phyloP scores from a whole-genome alignment of 1,140 invertebrate genomes.

The Laodelphax striatellus region DNA sequence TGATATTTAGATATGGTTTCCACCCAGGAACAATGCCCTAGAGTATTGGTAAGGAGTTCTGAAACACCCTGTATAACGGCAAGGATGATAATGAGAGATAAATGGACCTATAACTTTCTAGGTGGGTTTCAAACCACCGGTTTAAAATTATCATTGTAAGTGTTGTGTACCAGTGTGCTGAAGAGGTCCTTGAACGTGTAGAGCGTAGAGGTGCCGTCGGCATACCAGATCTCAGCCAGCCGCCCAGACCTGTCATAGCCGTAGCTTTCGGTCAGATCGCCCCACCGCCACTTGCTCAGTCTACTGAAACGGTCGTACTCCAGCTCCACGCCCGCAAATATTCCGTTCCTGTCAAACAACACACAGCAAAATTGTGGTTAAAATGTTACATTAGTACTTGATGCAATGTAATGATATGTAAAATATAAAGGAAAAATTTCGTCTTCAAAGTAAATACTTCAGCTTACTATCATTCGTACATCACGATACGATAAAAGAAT shows the following conservation, averaged over 20 bases:
- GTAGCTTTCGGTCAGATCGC: slow-evolving; percentile 76
- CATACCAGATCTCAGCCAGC: slow-evolving; percentile 75
- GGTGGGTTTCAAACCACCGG: too few species aligned
- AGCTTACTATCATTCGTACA: too few species aligned
- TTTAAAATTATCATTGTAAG: slow-evolving; percentile 15
- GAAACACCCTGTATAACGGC: too few species aligned
- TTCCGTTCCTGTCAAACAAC: slow-evolving; percentile 41
- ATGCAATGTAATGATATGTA: not conserved
- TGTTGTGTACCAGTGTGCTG: slow-evolving; percentile 62
- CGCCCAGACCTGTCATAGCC: slow-evolving; percentile 77
- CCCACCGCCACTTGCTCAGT: slow-evolving; percentile 84
- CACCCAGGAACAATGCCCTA: too few species aligned
- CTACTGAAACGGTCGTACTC: slow-evolving; percentile 88
- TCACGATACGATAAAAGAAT: too few species aligned
- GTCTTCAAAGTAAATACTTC: too few species aligned
- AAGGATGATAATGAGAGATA: too few species aligned
- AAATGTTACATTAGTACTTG: not conserved
- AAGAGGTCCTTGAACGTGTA: slow-evolving; percentile 84
- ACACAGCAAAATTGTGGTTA: too few species aligned
- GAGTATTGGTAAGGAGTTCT: too few species aligned
- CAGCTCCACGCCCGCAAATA: slow-evolving; percentile 77
- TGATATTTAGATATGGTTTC: too few species aligned
- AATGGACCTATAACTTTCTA: not conserved
- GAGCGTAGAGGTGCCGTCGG: slow-evolving; percentile 71
- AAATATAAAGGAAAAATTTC: too few species aligned